A percentile compares a stretch with the other conserved stretches of the same genome.
phyloP scores from a whole-genome alignment of 2,888 invertebrate genomes.

The Lottia gigantea region DNA sequence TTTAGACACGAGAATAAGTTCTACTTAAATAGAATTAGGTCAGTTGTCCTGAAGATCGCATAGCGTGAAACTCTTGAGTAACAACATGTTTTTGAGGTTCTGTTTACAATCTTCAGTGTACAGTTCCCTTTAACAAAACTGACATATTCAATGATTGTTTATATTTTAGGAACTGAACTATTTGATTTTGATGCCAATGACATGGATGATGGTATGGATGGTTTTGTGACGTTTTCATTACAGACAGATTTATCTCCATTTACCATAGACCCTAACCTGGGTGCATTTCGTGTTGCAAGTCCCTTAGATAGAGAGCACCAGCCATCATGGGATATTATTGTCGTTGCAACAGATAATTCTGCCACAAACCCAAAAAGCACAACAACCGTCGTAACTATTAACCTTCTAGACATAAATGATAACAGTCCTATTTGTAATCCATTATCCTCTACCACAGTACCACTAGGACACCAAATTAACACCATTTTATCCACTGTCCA shows the following conservation, averaged over 20 bases:
- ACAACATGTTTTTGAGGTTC: too few species aligned
- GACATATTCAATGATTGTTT: slow-evolving; percentile 25
- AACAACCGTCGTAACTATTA: slow-evolving; percentile 31
- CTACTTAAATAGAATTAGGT: too few species aligned
- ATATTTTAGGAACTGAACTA: slow-evolving; percentile 31
- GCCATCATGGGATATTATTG: slow-evolving; percentile 25
- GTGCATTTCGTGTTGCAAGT: slow-evolving; percentile 32
- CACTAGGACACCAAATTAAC: slow-evolving; percentile 33
- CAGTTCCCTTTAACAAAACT: too few species aligned
- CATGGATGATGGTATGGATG: slow-evolving; percentile 40
- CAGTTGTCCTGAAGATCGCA: too few species aligned
- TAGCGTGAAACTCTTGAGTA: too few species aligned
- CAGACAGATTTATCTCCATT: slow-evolving; percentile 17
- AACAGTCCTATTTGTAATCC: slow-evolving; percentile 38
- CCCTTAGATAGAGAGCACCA: slow-evolving; percentile 36
- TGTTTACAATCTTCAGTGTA: too few species aligned
- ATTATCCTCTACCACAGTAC: slow-evolving; percentile 24
- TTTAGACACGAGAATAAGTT: too few species aligned
- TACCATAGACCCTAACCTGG: slow-evolving; percentile 24
- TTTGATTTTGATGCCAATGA: slow-evolving; percentile 41
- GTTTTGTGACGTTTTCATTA: slow-evolving; percentile 32
- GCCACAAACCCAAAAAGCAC: slow-evolving; percentile 22
- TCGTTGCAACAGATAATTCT: slow-evolving; percentile 38
- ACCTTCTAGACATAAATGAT: slow-evolving; percentile 44
- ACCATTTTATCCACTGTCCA: slow-evolving; percentile 22